Percentiles rank a stretch among this genome's conserved stretches.
Conservation (phyloP, 2,888 invertebrate genomes). For the Trachelus stipa region DNA sequence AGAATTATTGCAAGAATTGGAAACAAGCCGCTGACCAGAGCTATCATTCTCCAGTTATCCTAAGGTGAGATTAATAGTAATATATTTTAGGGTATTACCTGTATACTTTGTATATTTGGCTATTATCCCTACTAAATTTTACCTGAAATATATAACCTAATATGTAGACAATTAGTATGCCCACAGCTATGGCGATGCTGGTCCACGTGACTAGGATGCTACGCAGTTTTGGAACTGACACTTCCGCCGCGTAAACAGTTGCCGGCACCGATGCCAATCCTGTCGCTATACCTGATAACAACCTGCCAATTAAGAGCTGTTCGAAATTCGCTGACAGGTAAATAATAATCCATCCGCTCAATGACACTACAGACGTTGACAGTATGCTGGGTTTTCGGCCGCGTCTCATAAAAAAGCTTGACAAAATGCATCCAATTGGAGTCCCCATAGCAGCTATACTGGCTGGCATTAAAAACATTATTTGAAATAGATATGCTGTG, state of each 20-base stretch:
- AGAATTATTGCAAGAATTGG: conserved; percentile 65
- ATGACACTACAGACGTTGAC: conserved; percentile 66
- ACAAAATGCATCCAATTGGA: conserved; percentile 70
- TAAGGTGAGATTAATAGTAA: conserved; percentile 36
- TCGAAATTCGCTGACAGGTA: conserved; percentile 63
- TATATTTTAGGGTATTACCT: not conserved
- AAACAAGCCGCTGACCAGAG: conserved; percentile 64
- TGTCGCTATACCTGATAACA: conserved; percentile 68
- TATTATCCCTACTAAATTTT: conserved; percentile 27
- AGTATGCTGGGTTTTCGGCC: conserved; percentile 69
- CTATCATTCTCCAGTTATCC: conserved; percentile 67
- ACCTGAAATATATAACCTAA: conserved; percentile 69
- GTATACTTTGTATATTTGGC: not conserved
- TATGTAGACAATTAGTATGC: conserved; percentile 69
- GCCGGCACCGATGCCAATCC: conserved; percentile 71
- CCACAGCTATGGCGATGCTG: conserved; percentile 68
- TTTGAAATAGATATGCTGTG: not conserved
- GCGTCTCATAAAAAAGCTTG: conserved; percentile 69
- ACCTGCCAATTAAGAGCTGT: conserved; percentile 66
- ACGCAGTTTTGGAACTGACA: conserved; percentile 66
- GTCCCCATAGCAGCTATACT: conserved; percentile 70
- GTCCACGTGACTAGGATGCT: conserved; percentile 71
- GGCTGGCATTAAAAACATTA: conserved; percentile 61
- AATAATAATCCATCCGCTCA: conserved; percentile 70
- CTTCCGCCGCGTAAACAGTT: conserved; percentile 71